phyloP scores from a whole-genome alignment of 2,113 vertebrate genomes.

The Myotis yumanensis region DNA sequence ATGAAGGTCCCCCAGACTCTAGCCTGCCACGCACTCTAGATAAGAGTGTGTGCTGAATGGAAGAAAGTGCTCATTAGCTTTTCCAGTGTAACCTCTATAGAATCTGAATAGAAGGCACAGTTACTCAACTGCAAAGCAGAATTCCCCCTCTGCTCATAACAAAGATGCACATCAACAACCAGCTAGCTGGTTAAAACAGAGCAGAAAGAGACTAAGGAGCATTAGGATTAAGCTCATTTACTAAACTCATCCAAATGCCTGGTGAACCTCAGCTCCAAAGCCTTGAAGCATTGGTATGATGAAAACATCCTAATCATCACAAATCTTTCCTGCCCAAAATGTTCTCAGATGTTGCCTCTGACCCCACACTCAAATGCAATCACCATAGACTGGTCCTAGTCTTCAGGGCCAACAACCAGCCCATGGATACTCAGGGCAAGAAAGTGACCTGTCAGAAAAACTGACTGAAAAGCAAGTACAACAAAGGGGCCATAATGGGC shows the following conservation, averaged over 20 bases:
- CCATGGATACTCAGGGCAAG: not conserved
- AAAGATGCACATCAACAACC: slow-evolving; percentile 1
- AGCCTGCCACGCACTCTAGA: not conserved
- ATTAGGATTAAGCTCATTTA: not conserved
- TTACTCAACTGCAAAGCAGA: slow-evolving; percentile 54
- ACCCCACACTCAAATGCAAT: not conserved
- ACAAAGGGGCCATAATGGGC: slow-evolving; percentile 22
- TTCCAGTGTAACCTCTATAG: not conserved
- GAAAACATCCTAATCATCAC: not conserved
- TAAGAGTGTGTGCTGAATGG: not conserved
- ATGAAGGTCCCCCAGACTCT: not conserved
- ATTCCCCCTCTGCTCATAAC: slow-evolving; percentile 49
- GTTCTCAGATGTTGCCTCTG: not conserved
- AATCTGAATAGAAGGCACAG: slow-evolving; percentile 43
- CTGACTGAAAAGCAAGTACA: not conserved
- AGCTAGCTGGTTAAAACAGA: not conserved
- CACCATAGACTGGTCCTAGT: not conserved
- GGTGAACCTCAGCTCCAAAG: not conserved
- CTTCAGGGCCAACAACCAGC: slow-evolving; percentile 4
- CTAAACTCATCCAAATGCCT: not conserved
- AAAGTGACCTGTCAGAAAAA: not conserved
- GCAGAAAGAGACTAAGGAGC: not conserved
- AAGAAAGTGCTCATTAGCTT: slow-evolving; percentile 33
- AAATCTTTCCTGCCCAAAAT: slow-evolving; percentile 5
- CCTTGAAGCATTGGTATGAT: slow-evolving; percentile 22